A percentile compares a stretch with the other conserved stretches of the same genome.
These are phyloP conservation scores for Pachyuromys duprasi DNA, from an alignment of 2,797 vertebrate species.

Conservation along the genomic window DNA sequence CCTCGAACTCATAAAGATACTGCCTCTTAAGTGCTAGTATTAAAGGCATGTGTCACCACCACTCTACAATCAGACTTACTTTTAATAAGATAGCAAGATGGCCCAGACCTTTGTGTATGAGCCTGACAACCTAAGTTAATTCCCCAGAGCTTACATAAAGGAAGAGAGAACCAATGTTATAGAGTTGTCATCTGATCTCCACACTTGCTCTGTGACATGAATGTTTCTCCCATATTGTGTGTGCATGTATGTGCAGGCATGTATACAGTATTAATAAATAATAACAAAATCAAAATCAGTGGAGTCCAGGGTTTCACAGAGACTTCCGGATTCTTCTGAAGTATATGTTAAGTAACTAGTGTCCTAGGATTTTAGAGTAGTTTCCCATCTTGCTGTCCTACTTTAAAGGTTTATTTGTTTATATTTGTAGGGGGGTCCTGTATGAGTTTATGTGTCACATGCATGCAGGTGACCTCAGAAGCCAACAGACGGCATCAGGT, in stretches of 20 bases:
- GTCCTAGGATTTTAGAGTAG: background rate
- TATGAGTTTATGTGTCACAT: background rate
- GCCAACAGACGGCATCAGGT: background rate
- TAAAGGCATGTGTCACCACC: background rate
- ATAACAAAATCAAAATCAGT: background rate
- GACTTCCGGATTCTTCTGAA: conserved; percentile 16
- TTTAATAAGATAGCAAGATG: conserved; percentile 11
- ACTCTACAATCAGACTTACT: background rate
- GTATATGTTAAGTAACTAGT: conserved; percentile 32
- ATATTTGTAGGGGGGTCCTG: background rate
- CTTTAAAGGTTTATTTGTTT: background rate
- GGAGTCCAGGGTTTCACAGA: background rate
- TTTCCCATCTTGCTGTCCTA: conserved; percentile 5
- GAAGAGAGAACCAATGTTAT: background rate
- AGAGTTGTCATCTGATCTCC: background rate
- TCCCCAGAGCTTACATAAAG: background rate
- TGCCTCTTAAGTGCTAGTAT: background rate
- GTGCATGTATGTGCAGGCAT: too few species aligned
- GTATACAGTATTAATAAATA: background rate
- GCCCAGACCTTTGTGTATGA: background rate
- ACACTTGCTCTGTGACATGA: background rate
- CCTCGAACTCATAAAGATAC: background rate
- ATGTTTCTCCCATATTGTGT: too few species aligned
- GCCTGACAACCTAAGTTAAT: background rate
- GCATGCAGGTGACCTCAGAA: background rate